A percentile compares a stretch with the other conserved stretches of the same genome.
Evolutionary conservation across 1,140 invertebrate genomes (phyloP).

Genomic region (Brachionus koreanus): DNA sequence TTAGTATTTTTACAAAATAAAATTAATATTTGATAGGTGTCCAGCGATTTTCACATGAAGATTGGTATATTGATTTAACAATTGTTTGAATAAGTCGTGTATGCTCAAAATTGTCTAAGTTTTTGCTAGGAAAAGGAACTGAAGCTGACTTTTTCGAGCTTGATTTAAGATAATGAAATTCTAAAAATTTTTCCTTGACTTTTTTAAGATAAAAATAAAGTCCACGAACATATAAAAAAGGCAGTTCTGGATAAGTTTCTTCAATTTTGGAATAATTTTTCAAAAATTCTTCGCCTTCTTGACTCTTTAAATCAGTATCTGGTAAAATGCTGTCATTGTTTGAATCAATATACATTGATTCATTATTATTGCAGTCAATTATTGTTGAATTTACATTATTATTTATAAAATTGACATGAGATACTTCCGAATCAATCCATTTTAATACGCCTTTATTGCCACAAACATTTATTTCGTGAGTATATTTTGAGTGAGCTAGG

Average conservation of each 20-base stretch:
- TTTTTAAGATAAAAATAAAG: constrained; percentile 14
- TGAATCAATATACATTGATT: neutral
- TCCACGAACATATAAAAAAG: constrained; percentile 1
- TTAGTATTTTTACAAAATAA: neutral
- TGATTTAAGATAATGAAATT: constrained; percentile 16
- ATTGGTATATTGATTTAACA: neutral
- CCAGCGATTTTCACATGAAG: constrained; percentile 23
- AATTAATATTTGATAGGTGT: neutral
- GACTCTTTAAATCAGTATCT: neutral
- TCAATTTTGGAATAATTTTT: neutral
- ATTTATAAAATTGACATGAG: neutral
- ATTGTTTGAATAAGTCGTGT: neutral
- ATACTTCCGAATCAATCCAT: neutral
- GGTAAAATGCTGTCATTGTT: neutral
- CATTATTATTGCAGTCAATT: constrained; percentile 15
- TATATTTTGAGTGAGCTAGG: constrained; percentile 1
- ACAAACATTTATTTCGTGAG: constrained; percentile 14
- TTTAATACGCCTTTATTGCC: neutral
- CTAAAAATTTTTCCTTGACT: constrained; percentile 10
- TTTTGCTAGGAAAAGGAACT: neutral
- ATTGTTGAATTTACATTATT: neutral
- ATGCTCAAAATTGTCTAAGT: constrained; percentile 13
- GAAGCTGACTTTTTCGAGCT: neutral
- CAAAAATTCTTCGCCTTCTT: neutral
- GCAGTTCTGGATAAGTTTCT: constrained; percentile 6